phyloP scores from a whole-genome alignment of 1,140 invertebrate species.

The Sipha flava region DNA sequence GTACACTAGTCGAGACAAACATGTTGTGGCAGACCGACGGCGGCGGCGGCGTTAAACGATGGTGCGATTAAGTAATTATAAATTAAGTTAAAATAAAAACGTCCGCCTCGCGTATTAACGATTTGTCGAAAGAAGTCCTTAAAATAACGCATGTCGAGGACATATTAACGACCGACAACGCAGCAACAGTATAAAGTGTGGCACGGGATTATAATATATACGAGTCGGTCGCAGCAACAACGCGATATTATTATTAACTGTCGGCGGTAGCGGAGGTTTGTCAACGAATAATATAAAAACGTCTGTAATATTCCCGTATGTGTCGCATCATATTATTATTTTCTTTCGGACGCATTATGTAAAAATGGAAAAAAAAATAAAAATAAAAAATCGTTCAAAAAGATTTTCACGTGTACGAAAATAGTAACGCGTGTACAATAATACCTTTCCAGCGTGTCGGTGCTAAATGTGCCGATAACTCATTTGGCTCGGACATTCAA shows the following conservation, averaged over 20 bases:
- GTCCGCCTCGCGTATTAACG: not conserved
- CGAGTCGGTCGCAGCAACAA: not conserved
- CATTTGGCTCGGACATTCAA: slow-evolving; percentile 25
- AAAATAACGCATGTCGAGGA: slow-evolving; percentile 19
- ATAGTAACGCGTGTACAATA: not conserved
- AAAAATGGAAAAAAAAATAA: too few species aligned
- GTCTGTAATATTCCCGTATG: not conserved
- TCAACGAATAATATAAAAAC: not conserved
- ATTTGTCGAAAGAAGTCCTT: slow-evolving; percentile 26
- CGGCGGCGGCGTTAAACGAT: slow-evolving; percentile 1
- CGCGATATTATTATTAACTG: not conserved
- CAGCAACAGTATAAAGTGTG: too few species aligned
- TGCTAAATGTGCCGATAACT: slow-evolving; percentile 16
- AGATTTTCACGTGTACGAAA: not conserved
- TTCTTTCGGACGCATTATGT: not conserved
- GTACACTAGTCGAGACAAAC: not conserved
- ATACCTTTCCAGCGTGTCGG: not conserved
- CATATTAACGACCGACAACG: not conserved
- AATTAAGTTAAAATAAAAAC: slow-evolving; percentile 20
- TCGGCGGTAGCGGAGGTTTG: not conserved
- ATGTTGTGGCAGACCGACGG: not conserved
- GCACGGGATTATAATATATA: not conserved
- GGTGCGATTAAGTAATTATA: slow-evolving; percentile 11
- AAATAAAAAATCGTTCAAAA: too few species aligned
- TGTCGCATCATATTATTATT: too few species aligned